Evolutionary conservation across 2,113 vertebrate genomes (phyloP), one percentile per base, ranked within the genome.

Genomic region (Chaenogobius annularis): DNA sequence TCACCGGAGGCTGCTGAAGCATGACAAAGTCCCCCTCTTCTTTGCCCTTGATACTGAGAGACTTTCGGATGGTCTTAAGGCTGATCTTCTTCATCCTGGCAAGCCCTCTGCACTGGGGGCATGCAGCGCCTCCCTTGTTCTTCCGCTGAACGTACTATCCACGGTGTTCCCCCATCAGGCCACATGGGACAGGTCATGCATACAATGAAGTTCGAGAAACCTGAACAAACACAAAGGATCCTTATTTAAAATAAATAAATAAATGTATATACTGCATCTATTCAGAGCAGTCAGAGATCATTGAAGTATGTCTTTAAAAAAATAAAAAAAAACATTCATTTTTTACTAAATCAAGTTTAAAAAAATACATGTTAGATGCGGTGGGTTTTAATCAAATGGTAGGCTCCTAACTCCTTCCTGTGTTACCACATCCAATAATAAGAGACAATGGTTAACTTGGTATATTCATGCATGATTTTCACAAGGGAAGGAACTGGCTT

Each of bases 61-160:
- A 98, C 78, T 99, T 99, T 84, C 96, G 94, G 90, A 99, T 96
- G 90, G 96, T 99, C 89, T 98, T 98, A 87, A 99, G 95, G 93
- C 97, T 99, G 74, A 99, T 99, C 91, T 99, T 99, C 96, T 99
- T 99, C 98, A 99, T 99, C 94, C 92, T 98, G 95, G 91, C 92
- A 82, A 85, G 89, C 86, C 92, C 91, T 82, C 87, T 85, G 74
- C 83, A 74, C 79, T 59, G 86, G 83, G 85, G 88, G 88, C 92
- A 92, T 92, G 87, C 68, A 91, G 87, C 73, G 82, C 55, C 83
- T 83, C 88, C 83, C 76, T 85, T 87, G 74, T 81, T 90, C 75
- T 87, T 89, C 87, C 74, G 90, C 90, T 84, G 87, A 90, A 85
- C 81, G 84, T 80, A 82, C 89, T 93, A 92, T 90, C 92, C 85